A percentile compares a stretch with the other conserved stretches of the same genome.
Conservation (phyloP, 2,888 invertebrate genomes). For the Acholoe squamosa region DNA sequence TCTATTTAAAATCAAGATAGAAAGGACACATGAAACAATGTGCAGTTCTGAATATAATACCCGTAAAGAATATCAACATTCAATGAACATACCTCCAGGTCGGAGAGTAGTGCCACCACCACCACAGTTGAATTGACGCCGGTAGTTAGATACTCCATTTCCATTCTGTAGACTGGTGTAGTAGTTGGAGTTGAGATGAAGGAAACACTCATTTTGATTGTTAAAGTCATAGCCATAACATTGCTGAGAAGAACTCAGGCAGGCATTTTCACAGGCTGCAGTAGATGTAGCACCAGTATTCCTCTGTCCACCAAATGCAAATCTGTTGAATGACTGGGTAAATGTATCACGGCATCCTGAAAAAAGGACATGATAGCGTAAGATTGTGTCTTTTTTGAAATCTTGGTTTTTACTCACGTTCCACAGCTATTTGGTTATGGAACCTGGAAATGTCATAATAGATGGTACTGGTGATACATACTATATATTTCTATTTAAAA, state of each 20-base stretch:
- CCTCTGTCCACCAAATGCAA: neutral
- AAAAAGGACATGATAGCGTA: neutral
- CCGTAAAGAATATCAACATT: neutral
- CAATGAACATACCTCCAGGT: slow-evolving; percentile 4
- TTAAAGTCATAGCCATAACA: slow-evolving; percentile 40
- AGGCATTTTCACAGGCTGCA: neutral
- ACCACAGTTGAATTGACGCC: neutral
- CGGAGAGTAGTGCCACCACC: neutral
- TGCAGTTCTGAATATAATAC: too few species aligned
- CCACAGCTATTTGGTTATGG: too few species aligned
- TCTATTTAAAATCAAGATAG: too few species aligned
- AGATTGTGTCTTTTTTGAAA: too few species aligned
- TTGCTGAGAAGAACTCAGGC: neutral
- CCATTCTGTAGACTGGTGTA: neutral
- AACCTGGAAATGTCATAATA: too few species aligned
- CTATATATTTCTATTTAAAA: too few species aligned
- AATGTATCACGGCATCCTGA: neutral
- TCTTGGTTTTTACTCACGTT: too few species aligned
- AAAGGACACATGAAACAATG: too few species aligned
- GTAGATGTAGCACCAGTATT: neutral
- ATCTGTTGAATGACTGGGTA: neutral
- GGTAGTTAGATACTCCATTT: neutral
- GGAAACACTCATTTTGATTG: neutral
- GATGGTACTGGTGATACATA: too few species aligned
- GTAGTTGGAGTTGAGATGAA: neutral